Evolutionary conservation across 2,113 vertebrate genomes (phyloP).

Genomic region (Aegotheles bennettii): DNA sequence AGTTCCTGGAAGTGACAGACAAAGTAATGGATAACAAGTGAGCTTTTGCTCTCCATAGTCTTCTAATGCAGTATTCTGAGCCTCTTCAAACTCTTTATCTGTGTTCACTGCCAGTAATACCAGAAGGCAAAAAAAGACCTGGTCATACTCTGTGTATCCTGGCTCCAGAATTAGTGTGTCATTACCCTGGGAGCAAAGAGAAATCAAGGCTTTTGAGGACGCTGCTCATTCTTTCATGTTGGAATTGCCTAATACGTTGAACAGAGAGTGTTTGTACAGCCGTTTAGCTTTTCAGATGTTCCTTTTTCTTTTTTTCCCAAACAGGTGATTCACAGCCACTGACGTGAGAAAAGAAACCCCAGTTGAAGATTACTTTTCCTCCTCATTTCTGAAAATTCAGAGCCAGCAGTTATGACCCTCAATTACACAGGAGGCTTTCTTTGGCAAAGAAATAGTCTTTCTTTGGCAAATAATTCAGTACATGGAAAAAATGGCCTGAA

Average conservation of each 20-base stretch:
- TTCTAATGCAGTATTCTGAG: not conserved
- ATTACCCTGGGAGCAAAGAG: not conserved
- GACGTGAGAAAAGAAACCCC: not conserved
- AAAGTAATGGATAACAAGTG: not conserved
- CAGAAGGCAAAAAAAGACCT: not conserved
- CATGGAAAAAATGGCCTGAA: constrained; percentile 30
- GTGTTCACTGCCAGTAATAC: not conserved
- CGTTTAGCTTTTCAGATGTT: constrained; percentile 18
- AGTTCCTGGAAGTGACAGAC: not conserved
- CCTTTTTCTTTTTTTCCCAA: constrained; percentile 20
- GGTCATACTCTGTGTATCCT: not conserved
- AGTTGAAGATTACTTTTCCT: constrained; percentile 56
- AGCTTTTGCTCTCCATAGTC: not conserved
- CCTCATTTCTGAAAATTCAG: constrained; percentile 59
- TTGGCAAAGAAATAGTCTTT: not conserved
- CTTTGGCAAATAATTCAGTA: constrained; percentile 27
- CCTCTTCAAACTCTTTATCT: not conserved
- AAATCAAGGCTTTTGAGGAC: not conserved
- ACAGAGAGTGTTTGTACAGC: not conserved
- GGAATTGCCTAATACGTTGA: not conserved
- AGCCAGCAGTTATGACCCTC: constrained; percentile 44
- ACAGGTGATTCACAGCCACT: constrained; percentile 63
- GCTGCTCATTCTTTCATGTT: not conserved
- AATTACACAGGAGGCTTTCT: not conserved
- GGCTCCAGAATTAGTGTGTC: not conserved